These are phyloP conservation scores for Protonibea diacanthus DNA, from an alignment of 2,797 vertebrate genomes.

Conservation along the genomic window DNA sequence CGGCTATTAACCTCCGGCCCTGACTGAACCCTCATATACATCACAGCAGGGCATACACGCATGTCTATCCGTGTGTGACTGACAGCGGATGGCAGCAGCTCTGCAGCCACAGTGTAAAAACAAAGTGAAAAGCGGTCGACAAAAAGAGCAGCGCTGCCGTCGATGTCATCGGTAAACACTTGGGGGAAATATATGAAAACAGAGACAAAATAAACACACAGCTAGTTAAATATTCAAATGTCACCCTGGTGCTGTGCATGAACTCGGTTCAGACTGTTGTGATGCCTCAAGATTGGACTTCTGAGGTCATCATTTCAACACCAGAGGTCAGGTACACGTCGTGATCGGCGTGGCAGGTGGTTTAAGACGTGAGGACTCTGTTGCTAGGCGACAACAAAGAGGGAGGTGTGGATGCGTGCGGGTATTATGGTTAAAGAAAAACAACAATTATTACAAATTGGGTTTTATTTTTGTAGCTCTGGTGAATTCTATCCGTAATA, in stretches of 20 bases:
- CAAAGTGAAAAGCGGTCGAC: slow-evolving; percentile 18
- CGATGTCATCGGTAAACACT: slow-evolving; percentile 11
- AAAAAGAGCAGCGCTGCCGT: slow-evolving; percentile 1
- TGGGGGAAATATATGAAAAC: neutral
- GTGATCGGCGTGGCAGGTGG: too few relatives aligned
- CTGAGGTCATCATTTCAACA: neutral
- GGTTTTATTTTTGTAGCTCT: too few relatives aligned
- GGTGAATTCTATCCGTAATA: neutral
- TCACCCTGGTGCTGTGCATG: too few relatives aligned
- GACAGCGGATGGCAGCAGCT: neutral
- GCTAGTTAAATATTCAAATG: neutral
- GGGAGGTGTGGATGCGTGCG: neutral
- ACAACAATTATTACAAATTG: too few relatives aligned
- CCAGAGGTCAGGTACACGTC: neutral
- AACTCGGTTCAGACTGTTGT: neutral
- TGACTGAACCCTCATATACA: slow-evolving; percentile 47
- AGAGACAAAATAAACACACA: slow-evolving; percentile 25
- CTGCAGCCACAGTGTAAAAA: slow-evolving; percentile 23
- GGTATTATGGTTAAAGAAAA: neutral
- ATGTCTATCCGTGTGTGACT: slow-evolving; percentile 18
- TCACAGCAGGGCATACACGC: slow-evolving; percentile 37
- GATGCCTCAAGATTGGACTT: neutral
- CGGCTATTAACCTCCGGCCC: slow-evolving; percentile 64
- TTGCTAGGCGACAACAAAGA: slow-evolving; percentile 46
- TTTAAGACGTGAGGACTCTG: neutral